Evolutionary conservation across 2,113 vertebrate species (phyloP), one percentile per base, ranked within the genome.

Genomic region (Onychostruthus taczanowskii): DNA sequence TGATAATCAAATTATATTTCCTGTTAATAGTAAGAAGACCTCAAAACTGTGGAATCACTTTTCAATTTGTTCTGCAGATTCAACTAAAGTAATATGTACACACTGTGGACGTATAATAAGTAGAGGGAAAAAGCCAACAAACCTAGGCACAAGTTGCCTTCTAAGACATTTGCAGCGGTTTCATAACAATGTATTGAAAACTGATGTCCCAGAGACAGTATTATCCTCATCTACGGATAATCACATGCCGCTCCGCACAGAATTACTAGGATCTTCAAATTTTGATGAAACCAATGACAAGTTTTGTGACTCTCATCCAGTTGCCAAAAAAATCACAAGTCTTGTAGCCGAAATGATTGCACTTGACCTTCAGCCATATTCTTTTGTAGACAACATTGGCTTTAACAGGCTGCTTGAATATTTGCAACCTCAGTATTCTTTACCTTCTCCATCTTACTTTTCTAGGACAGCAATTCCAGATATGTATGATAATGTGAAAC

Each of bases 31-130:
- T 94, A 99, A 99, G 97, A 99, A 99, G 98, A 99, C 99, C 82
- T 99, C 99, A 96, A 99, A 99, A 98, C 98, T 99, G 97, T 99
- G 99, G 99, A 99, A 99, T 96, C 99, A 99, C 86, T 99, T 99
- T 94, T 99, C 99, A 44, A 98, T 99, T 96, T 99, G 99, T 87
- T 98, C 98, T 59, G 96, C 98, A 62, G 99, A 99, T 96, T 99
- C 99, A 94, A 99, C 99, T 8, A 99, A 99, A 96, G 99, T 99
- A 74, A 97, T 99, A 97, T 99, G 99, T 97, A 98, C 99, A 98
- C 99, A 99, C 99, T 99, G 99, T 95, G 99, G 98, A 97, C 99
- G 99, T 96, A 99, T 99, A 80, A 99, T 99, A 96, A 99, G 99
- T 97, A 97, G 99, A 95, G 99, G 99, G 86, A 99, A 99, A 97